Conservation (phyloP, 35 echinoderm and acorn worm genomes). For the Strongylocentrotus purpuratus region DNA sequence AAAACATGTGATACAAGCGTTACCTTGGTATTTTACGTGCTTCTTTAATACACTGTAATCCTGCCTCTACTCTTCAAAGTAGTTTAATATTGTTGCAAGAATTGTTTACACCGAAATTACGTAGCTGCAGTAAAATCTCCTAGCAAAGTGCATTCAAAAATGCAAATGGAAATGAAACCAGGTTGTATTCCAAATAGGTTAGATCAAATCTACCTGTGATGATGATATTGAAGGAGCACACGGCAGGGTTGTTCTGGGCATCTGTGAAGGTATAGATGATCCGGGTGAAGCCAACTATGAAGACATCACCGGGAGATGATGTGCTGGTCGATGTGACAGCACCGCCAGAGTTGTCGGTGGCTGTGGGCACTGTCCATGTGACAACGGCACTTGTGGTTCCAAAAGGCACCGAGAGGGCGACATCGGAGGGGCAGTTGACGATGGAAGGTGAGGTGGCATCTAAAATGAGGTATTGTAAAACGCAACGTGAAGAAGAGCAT, state of each 20-base stretch:
- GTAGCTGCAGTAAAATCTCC: too few species aligned
- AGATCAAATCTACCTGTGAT: slow-evolving; percentile 40
- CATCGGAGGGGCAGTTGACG: slow-evolving; percentile 52
- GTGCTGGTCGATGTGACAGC: slow-evolving; percentile 29
- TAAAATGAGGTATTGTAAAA: not conserved
- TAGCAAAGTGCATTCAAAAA: too few species aligned
- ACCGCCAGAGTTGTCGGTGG: slow-evolving; percentile 58
- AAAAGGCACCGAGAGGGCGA: not conserved
- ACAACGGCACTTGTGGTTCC: slow-evolving; percentile 41
- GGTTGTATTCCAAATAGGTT: not conserved
- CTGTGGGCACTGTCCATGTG: slow-evolving; percentile 49
- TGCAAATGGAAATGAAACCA: too few species aligned
- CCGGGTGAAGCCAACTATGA: not conserved
- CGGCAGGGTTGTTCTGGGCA: slow-evolving; percentile 22
- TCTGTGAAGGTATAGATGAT: slow-evolving; percentile 58
- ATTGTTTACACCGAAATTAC: too few species aligned
- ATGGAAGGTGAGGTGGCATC: slow-evolving; percentile 51
- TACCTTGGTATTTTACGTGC: too few species aligned
- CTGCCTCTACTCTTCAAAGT: too few species aligned
- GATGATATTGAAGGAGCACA: slow-evolving; percentile 43
- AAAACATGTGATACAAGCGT: too few species aligned
- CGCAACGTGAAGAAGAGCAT: not conserved
- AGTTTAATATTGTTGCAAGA: too few species aligned
- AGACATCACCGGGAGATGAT: slow-evolving; percentile 34
- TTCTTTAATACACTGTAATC: too few species aligned